phyloP scores from a whole-genome alignment of 2,888 invertebrate genomes.

The Megastigmus dorsalis region DNA sequence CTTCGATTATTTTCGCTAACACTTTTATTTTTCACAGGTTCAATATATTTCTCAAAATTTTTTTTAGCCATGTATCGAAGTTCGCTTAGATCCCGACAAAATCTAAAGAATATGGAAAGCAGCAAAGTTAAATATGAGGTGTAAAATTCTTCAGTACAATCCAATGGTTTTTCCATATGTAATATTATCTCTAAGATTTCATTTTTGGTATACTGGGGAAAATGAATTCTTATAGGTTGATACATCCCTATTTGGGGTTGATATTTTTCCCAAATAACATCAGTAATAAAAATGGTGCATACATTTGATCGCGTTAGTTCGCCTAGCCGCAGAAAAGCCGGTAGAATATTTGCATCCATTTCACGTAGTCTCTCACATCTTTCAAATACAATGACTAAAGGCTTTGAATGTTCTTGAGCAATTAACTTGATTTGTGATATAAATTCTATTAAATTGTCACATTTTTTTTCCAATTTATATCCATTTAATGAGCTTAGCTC shows the following conservation, averaged over 20 bases:
- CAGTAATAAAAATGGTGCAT: conserved; percentile 85
- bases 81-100: conserved; percentile 90
- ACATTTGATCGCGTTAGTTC: conserved; percentile 83
- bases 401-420: conserved; percentile 70
- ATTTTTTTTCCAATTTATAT: conserved; percentile 75
- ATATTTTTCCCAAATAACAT: conserved; percentile 88
- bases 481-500: conserved; percentile 72
- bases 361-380: conserved; percentile 86
- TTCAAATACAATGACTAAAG: conserved; percentile 84
- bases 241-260: conserved; percentile 81
- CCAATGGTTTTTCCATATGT: conserved; percentile 63
- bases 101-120: conserved; percentile 88
- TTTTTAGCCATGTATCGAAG: conserved; percentile 86
- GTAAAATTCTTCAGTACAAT: conserved; percentile 79
- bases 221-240: conserved; percentile 84
- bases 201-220: conserved; percentile 87
- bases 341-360: conserved; percentile 84
- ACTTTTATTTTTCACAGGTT: conserved; percentile 83
- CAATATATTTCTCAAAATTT: conserved; percentile 85
- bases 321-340: conserved; percentile 83
- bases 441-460: conserved; percentile 83
- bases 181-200: conserved; percentile 78
- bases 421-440: conserved; percentile 75
- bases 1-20: conserved; percentile 80
- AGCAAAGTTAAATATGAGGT: conserved; percentile 87